A percentile compares a stretch with the other conserved stretches of the same genome.
These are phyloP conservation scores for Choreutis nemorana DNA, from an alignment of 2,888 invertebrate genomes.

Conservation along the genomic window DNA sequence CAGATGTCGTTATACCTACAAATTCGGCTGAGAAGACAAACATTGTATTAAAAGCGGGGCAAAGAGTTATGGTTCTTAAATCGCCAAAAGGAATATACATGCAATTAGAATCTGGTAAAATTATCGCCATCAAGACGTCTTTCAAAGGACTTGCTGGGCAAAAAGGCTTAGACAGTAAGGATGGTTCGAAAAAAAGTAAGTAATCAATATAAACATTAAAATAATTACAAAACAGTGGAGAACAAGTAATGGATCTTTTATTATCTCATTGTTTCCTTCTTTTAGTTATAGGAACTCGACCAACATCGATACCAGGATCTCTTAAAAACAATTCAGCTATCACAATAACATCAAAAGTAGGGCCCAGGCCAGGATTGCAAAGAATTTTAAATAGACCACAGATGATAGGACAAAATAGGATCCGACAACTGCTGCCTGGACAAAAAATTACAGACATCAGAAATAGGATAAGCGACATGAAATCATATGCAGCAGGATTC, in stretches of 20 bases:
- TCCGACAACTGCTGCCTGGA: constrained; percentile 42
- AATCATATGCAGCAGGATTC: constrained; percentile 35
- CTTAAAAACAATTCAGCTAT: constrained; percentile 69
- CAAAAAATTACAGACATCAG: constrained; percentile 51
- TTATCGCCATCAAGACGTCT: constrained; percentile 88
- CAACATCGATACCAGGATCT: constrained; percentile 49
- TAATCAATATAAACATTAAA: neutral
- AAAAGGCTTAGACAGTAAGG: constrained; percentile 40
- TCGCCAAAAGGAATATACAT: constrained; percentile 97
- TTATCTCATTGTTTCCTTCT: constrained; percentile 8
- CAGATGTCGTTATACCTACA: constrained; percentile 91
- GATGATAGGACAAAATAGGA: constrained; percentile 35
- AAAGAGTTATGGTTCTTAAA: constrained; percentile 92
- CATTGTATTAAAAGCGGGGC: constrained; percentile 91
- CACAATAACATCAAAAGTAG: constrained; percentile 63
- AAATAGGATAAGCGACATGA: constrained; percentile 39
- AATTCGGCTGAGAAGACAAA: constrained; percentile 89
- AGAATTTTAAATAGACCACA: constrained; percentile 42
- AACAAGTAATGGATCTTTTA: neutral
- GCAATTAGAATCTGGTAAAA: constrained; percentile 92
- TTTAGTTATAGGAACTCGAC: constrained; percentile 46
- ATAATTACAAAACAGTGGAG: neutral
- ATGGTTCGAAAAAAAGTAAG: constrained; percentile 49
- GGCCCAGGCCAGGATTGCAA: constrained; percentile 38
- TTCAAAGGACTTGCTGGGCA: constrained; percentile 71